These are phyloP conservation scores for Hyposmocoma kahamanoa DNA, from an alignment of 1,140 invertebrate genomes.

Conservation along the genomic window DNA sequence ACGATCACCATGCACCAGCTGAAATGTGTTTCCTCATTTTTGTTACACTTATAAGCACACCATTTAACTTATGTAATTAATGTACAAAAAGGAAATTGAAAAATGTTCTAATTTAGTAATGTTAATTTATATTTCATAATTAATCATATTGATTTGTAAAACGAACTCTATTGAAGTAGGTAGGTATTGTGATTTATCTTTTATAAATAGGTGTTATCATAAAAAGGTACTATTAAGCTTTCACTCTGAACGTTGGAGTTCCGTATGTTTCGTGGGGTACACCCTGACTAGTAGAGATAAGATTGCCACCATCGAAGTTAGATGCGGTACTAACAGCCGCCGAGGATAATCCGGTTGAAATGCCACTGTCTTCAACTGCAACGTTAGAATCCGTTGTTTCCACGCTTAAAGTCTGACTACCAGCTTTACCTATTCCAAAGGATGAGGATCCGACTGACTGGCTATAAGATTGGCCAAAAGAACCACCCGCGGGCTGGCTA, in stretches of 20 bases:
- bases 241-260: conserved; percentile 47
- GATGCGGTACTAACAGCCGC: background rate
- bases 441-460: background rate
- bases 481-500: background rate
- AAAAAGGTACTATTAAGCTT: too few relatives aligned
- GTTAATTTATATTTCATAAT: too few relatives aligned
- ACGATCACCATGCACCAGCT: too few relatives aligned
- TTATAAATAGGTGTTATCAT: too few relatives aligned
- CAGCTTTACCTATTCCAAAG: background rate
- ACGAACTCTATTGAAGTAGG: too few relatives aligned
- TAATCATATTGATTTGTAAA: too few relatives aligned
- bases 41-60: too few relatives aligned
- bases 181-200: too few relatives aligned
- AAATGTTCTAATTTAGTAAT: background rate
- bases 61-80: too few relatives aligned
- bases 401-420: background rate
- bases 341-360: background rate
- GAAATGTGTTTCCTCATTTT: too few relatives aligned
- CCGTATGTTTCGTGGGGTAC: conserved; percentile 59
- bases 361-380: background rate
- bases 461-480: background rate
- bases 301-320: conserved; percentile 17
- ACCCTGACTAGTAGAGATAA: conserved; percentile 55
- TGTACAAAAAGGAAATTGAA: too few relatives aligned
- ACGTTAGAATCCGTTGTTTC: too few relatives aligned